Conservation (phyloP, 2,888 invertebrate genomes). For the Margaritifera margaritifera region DNA sequence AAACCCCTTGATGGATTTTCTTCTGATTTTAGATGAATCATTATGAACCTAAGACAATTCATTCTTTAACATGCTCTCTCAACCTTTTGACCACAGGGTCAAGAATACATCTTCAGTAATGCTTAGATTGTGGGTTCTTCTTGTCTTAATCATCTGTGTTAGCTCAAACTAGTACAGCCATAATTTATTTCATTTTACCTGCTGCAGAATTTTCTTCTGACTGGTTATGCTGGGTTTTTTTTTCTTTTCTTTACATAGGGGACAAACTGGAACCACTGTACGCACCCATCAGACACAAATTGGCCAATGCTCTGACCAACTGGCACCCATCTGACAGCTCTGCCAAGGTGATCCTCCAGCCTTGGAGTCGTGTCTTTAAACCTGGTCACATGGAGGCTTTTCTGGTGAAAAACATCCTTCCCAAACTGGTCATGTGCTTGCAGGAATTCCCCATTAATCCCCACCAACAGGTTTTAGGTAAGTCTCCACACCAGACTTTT, state of each 20-base stretch:
- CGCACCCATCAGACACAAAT: slow-evolving; percentile 91
- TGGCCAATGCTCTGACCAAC: slow-evolving; percentile 88
- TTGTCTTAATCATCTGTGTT: no score
- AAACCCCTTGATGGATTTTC: no score
- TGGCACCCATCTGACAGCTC: slow-evolving; percentile 98
- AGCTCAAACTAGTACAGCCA: neutral
- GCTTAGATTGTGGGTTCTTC: no score
- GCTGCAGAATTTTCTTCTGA: neutral
- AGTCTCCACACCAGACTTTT: slow-evolving; percentile 3
- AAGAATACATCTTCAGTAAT: no score
- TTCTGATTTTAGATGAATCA: no score
- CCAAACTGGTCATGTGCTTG: slow-evolving; percentile 69
- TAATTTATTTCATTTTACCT: no score
- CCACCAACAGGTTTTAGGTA: slow-evolving; percentile 69
- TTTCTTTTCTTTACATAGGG: slow-evolving; percentile 36
- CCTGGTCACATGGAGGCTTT: slow-evolving; percentile 83
- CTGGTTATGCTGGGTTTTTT: neutral
- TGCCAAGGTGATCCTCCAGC: slow-evolving; percentile 90
- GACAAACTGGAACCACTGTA: slow-evolving; percentile 79
- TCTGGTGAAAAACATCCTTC: slow-evolving; percentile 81
- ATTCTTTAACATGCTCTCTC: no score
- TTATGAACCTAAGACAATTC: no score
- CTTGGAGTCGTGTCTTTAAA: slow-evolving; percentile 89
- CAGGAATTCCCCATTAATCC: slow-evolving; percentile 71
- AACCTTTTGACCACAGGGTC: no score